phyloP scores from a whole-genome alignment of 1,140 invertebrate species.

The Drosophila ercepeae region DNA sequence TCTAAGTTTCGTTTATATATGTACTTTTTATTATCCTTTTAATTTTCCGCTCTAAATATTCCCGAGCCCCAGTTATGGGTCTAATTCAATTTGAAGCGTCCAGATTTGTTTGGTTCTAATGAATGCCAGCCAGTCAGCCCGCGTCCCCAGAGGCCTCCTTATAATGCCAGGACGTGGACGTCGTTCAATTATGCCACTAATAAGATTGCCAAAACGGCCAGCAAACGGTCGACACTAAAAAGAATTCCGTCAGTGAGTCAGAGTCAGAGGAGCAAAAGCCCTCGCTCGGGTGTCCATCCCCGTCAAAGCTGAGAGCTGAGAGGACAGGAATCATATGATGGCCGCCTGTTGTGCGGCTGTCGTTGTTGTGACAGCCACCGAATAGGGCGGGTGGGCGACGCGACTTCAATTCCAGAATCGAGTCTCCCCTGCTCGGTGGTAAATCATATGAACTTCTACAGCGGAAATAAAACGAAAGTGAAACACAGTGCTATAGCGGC shows the following conservation, averaged over 20 bases:
- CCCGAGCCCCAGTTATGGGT: background rate
- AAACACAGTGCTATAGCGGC: conserved; percentile 37
- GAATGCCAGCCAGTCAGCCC: conserved; percentile 29
- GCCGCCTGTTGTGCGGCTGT: conserved; percentile 53
- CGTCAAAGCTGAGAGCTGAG: conserved; percentile 38
- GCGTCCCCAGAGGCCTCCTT: conserved; percentile 52
- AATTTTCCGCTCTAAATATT: background rate
- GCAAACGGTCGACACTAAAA: conserved; percentile 57
- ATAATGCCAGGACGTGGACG: conserved; percentile 35
- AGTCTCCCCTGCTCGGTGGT: conserved; percentile 20
- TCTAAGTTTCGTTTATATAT: too few relatives aligned
- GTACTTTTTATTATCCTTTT: too few relatives aligned
- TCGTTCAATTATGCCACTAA: conserved; percentile 63
- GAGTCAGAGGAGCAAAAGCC: background rate
- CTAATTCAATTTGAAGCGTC: conserved; percentile 61
- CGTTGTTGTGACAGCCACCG: conserved; percentile 63
- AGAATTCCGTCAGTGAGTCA: conserved; percentile 62
- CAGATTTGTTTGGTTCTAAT: conserved; percentile 57
- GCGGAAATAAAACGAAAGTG: conserved; percentile 56
- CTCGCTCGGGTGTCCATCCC: conserved; percentile 51
- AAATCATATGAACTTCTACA: conserved; percentile 49
- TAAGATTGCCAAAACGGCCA: conserved; percentile 76
- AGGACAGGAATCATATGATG: conserved; percentile 71
- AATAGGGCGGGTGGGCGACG: conserved; percentile 5
- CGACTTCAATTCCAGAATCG: conserved; percentile 21